These are phyloP conservation scores for Orthonyx spaldingii DNA, from an alignment of 2,113 vertebrate species.

Conservation along the genomic window DNA sequence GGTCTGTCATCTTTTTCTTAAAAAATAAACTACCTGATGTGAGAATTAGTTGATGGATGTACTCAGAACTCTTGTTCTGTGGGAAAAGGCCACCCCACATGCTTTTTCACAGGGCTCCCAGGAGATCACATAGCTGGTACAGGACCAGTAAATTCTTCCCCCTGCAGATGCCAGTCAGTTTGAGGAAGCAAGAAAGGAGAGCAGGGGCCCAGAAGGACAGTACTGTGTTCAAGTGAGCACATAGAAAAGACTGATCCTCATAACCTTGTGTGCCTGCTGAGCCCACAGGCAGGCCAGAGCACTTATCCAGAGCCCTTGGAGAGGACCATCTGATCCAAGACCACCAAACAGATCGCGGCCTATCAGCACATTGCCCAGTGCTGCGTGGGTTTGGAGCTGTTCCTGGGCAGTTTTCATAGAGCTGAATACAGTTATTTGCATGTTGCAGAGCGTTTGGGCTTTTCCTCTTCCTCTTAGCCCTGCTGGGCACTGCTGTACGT, in stretches of 20 bases:
- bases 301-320: neutral
- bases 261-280: neutral
- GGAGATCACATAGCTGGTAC: neutral
- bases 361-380: neutral
- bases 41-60: neutral
- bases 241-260: neutral
- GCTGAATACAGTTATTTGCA: neutral
- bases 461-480: conserved; percentile 35
- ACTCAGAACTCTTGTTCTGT: neutral
- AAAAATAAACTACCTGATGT: neutral
- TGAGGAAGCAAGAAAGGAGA: neutral
- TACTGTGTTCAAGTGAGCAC: neutral
- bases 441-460: neutral
- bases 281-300: neutral
- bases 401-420: neutral
- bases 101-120: neutral
- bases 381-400: neutral
- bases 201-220: neutral
- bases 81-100: fast-evolving
- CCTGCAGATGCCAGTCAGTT: neutral
- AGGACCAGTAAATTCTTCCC: neutral
- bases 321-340: neutral
- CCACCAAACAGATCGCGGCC: neutral
- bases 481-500: neutral
- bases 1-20: neutral